phyloP scores from a whole-genome alignment of 2,113 vertebrate genomes.

The Chaetops frenatus region DNA sequence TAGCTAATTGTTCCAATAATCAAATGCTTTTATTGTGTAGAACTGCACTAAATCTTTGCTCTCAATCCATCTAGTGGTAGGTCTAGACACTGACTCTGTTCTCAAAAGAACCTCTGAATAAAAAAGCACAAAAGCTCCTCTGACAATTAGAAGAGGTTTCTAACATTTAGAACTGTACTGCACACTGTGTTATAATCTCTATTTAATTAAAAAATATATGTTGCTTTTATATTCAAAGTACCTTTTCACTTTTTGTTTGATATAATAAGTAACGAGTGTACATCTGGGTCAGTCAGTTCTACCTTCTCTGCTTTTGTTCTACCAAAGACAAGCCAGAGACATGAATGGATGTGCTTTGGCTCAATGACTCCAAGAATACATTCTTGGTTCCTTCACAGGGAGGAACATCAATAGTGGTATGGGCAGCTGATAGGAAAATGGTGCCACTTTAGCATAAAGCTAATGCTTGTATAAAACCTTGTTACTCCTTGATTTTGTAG shows the following conservation, averaged over 20 bases:
- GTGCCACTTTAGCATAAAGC: not conserved
- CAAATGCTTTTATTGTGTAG: not conserved
- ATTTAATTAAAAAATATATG: not conserved
- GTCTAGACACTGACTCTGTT: not conserved
- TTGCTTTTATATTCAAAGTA: not conserved
- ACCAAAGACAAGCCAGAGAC: not conserved
- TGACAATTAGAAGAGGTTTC: not conserved
- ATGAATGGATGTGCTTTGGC: not conserved
- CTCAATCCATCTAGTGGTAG: not conserved
- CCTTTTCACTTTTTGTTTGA: not conserved
- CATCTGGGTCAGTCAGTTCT: not conserved
- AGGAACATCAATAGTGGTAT: not conserved
- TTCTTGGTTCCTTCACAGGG: not conserved
- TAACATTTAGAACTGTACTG: not conserved
- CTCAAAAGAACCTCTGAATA: not conserved
- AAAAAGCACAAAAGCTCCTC: not conserved
- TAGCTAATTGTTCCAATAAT: not conserved
- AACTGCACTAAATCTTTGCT: not conserved
- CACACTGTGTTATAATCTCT: accelerated
- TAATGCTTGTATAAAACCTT: not conserved
- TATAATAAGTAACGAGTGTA: not conserved
- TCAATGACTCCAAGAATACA: not conserved
- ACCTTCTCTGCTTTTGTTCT: not conserved
- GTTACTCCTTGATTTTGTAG: not conserved
- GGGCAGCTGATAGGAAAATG: not conserved